Conservation (phyloP, 1,140 invertebrate genomes). For the Xylocopa sonorina region DNA sequence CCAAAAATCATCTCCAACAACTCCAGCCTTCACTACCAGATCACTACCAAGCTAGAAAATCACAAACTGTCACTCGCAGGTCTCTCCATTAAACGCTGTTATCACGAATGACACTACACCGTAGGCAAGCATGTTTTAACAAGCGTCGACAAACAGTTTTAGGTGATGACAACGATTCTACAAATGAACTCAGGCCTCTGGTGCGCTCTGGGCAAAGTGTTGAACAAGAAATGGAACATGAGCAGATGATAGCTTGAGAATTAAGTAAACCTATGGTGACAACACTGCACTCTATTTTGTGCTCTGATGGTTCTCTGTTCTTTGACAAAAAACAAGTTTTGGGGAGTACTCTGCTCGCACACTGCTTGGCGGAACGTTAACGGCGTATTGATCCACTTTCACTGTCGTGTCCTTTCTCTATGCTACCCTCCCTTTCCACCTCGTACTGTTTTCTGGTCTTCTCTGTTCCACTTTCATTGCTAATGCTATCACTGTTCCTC, state of each 20-base stretch:
- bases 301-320: background rate
- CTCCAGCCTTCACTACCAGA: background rate
- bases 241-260: too few relatives aligned
- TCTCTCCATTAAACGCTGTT: background rate
- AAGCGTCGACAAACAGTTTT: background rate
- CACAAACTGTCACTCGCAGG: background rate
- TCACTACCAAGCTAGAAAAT: too few relatives aligned
- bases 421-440: conserved; percentile 23
- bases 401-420: conserved; percentile 68
- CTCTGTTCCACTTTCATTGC: conserved; percentile 2
- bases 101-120: background rate
- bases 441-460: background rate
- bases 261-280: background rate
- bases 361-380: conserved; percentile 53
- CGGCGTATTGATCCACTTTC: conserved; percentile 80
- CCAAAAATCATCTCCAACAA: background rate
- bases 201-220: background rate
- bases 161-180: background rate
- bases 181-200: background rate
- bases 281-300: background rate
- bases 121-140: background rate
- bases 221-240: background rate
- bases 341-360: conserved; percentile 40
- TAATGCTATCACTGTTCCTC: background rate
- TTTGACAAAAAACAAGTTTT: background rate